A percentile compares a stretch with the other conserved stretches of the same genome.
phyloP scores from a whole-genome alignment of 1,140 invertebrate species.

The Bombyx mandarina region DNA sequence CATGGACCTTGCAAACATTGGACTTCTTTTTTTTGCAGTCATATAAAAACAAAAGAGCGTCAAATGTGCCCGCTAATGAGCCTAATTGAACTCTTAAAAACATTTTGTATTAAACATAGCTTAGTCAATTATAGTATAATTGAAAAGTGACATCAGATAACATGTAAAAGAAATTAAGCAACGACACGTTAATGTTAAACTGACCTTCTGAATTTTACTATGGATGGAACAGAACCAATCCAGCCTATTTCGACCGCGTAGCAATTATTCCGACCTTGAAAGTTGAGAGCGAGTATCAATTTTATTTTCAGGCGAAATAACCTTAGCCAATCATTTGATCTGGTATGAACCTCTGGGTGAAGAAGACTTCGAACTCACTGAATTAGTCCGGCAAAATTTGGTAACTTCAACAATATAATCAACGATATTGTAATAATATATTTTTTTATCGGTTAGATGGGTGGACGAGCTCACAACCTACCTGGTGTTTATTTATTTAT shows the following conservation, averaged over 20 bases:
- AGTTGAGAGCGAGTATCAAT: not conserved
- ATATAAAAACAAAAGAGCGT: not conserved
- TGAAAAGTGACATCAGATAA: no score
- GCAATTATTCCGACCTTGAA: conserved; percentile 1
- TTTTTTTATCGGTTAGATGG: no score
- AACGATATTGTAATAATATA: no score
- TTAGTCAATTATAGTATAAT: not conserved
- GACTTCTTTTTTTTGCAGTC: no score
- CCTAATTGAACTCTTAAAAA: not conserved
- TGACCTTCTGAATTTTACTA: no score
- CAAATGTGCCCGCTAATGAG: not conserved
- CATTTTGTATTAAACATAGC: not conserved
- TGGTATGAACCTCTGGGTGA: conserved; percentile 22
- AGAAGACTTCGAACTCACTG: conserved; percentile 16
- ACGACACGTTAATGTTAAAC: no score
- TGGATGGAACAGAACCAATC: not conserved
- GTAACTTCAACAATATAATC: conserved; percentile 7
- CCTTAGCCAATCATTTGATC: conserved; percentile 19
- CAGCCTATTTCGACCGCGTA: not conserved
- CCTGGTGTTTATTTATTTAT: no score
- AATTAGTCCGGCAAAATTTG: conserved; percentile 17
- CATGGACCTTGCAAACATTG: no score
- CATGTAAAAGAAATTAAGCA: no score
- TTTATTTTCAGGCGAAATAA: conserved; percentile 19
- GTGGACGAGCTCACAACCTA: no score